Conservation (phyloP, 2,888 invertebrate species). For the Notocelia uddmanniana region DNA sequence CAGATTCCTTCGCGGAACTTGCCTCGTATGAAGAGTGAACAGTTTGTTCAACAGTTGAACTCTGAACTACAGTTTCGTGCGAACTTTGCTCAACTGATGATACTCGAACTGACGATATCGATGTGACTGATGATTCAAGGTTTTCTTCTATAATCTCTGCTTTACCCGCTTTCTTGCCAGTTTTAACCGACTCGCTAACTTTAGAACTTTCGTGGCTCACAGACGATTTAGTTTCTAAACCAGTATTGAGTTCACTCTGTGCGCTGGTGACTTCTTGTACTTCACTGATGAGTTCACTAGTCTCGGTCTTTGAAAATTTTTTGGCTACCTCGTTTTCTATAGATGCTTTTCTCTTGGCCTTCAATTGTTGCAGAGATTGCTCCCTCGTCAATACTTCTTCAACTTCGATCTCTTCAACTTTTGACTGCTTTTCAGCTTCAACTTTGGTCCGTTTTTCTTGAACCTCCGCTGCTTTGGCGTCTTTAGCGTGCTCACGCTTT, state of each 20-base stretch:
- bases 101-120: slow-evolving; percentile 47
- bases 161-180: slow-evolving; percentile 46
- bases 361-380: slow-evolving; percentile 63
- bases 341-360: slow-evolving; percentile 74
- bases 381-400: slow-evolving; percentile 58
- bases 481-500: slow-evolving; percentile 66
- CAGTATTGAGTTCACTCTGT: slow-evolving; percentile 67
- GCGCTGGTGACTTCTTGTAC: slow-evolving; percentile 61
- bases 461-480: slow-evolving; percentile 59
- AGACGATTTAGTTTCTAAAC: slow-evolving; percentile 71
- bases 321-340: slow-evolving; percentile 69
- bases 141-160: slow-evolving; percentile 47
- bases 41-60: slow-evolving; percentile 50
- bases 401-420: slow-evolving; percentile 53
- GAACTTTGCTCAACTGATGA: slow-evolving; percentile 48
- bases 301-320: slow-evolving; percentile 73
- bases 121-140: slow-evolving; percentile 45
- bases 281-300: slow-evolving; percentile 66
- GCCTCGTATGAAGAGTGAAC: slow-evolving; percentile 47
- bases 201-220: slow-evolving; percentile 65
- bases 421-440: slow-evolving; percentile 49
- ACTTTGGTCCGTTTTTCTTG: slow-evolving; percentile 67
- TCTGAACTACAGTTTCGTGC: slow-evolving; percentile 45
- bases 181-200: slow-evolving; percentile 58
- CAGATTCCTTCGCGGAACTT: slow-evolving; percentile 48